phyloP scores from a whole-genome alignment of 2,113 vertebrate species.

The Phaethon lepturus region DNA sequence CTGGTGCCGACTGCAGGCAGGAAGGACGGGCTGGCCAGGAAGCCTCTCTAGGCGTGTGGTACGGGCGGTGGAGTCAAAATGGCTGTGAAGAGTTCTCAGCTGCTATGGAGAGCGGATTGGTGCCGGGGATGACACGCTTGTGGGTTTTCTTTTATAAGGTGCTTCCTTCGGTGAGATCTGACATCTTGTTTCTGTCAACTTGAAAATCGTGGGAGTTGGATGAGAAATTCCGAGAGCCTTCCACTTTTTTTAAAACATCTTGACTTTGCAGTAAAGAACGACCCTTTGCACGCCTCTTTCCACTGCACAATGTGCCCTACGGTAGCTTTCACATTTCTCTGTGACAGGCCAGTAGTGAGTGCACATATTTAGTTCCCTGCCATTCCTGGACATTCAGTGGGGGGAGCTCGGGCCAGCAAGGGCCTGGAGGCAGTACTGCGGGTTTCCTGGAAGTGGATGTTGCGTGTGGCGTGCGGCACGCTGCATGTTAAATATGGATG shows the following conservation, averaged over 20 bases:
- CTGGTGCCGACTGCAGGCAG: neutral
- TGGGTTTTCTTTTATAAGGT: neutral
- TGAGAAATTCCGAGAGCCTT: neutral
- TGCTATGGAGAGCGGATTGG: rapidly evolving
- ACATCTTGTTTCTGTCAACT: neutral
- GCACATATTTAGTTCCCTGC: neutral
- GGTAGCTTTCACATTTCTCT: rapidly evolving
- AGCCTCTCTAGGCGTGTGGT: rapidly evolving
- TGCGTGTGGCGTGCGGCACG: rapidly evolving
- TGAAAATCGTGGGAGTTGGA: neutral
- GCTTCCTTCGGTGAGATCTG: neutral
- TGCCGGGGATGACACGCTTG: neutral
- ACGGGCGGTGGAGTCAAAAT: rapidly evolving
- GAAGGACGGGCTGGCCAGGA: rapidly evolving
- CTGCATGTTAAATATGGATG: rapidly evolving
- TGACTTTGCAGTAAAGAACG: neutral
- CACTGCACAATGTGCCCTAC: rapidly evolving
- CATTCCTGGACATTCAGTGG: neutral
- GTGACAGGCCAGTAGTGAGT: neutral
- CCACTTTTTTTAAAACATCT: neutral
- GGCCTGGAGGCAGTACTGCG: neutral
- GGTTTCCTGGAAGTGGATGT: neutral
- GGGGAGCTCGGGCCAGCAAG: rapidly evolving
- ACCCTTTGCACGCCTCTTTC: rapidly evolving
- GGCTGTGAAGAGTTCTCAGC: neutral